Evolutionary conservation across 37 sponge, comb jelly and placozoan species (phyloP).

Genomic region (Tethya wilhelma): DNA sequence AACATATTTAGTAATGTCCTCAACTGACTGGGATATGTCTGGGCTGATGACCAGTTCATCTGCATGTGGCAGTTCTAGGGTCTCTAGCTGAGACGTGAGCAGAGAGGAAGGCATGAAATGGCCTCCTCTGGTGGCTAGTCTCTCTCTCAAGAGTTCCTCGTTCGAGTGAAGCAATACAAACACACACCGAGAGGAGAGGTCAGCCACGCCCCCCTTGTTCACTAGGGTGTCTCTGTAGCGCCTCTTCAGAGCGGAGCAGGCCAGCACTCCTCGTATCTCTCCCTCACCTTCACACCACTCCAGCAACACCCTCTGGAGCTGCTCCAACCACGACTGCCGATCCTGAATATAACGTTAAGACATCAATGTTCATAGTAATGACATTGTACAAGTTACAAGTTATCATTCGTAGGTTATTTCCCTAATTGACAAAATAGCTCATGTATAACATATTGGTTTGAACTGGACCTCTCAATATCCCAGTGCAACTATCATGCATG

Average conservation of each 20-base stretch:
- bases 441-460: too few relatives aligned
- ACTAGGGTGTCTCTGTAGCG: conserved; percentile 57
- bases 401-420: too few relatives aligned
- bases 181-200: conserved; percentile 2
- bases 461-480: too few relatives aligned
- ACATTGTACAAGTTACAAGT: too few relatives aligned
- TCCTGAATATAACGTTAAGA: conserved; percentile 32
- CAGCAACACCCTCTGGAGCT: conserved; percentile 24
- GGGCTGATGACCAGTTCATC: conserved; percentile 30
- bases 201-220: not conserved
- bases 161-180: conserved; percentile 62
- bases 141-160: conserved; percentile 23
- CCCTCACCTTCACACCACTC: conserved; percentile 3
- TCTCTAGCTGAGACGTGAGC: conserved; percentile 67
- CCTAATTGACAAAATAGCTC: too few relatives aligned
- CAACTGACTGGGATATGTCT: not conserved
- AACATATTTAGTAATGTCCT: not conserved
- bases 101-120: conserved; percentile 81
- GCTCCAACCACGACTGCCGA: conserved; percentile 67
- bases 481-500: too few relatives aligned
- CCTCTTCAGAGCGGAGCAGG: conserved; percentile 79
- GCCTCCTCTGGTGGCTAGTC: conserved; percentile 44
- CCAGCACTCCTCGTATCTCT: conserved; percentile 50
- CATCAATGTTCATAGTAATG: too few relatives aligned
- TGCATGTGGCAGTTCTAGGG: conserved; percentile 50